Conservation (phyloP, 2,113 vertebrate genomes). For the Petrocephalus zakoni region DNA sequence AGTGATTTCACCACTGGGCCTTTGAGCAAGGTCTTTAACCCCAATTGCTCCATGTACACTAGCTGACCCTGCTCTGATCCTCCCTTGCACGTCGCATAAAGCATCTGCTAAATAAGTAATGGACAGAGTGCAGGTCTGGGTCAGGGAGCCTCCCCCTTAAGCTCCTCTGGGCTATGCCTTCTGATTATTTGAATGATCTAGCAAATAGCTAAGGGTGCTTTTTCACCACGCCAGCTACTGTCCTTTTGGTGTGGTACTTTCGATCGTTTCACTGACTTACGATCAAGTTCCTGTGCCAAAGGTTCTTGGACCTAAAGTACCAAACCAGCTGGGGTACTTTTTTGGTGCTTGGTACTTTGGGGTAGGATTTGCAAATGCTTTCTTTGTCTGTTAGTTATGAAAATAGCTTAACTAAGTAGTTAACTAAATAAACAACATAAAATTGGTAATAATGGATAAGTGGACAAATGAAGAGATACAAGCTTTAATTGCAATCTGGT, state of each 20-base stretch:
- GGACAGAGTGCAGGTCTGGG: background rate
- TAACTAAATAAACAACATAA: no score
- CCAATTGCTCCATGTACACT: background rate
- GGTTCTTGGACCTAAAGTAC: no score
- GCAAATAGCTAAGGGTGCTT: background rate
- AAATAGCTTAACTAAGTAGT: no score
- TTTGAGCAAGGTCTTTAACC: background rate
- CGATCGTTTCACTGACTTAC: no score
- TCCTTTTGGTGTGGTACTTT: background rate
- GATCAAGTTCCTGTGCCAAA: no score
- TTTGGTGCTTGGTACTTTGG: no score
- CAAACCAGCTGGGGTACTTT: no score
- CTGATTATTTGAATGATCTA: background rate
- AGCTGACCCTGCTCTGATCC: background rate
- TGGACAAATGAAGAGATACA: no score
- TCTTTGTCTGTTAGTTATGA: no score
- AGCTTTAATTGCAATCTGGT: no score
- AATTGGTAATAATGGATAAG: no score
- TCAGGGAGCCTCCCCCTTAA: background rate
- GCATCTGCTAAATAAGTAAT: background rate
- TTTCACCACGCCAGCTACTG: background rate
- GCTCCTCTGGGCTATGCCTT: background rate
- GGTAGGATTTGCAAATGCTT: no score
- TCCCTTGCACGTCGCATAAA: background rate
- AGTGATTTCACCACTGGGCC: background rate